Percentiles rank a stretch among this genome's conserved stretches.
These are phyloP conservation scores for Notoglanidium macrostoma DNA, from an alignment of 2,797 vertebrate species.

Conservation along the genomic window DNA sequence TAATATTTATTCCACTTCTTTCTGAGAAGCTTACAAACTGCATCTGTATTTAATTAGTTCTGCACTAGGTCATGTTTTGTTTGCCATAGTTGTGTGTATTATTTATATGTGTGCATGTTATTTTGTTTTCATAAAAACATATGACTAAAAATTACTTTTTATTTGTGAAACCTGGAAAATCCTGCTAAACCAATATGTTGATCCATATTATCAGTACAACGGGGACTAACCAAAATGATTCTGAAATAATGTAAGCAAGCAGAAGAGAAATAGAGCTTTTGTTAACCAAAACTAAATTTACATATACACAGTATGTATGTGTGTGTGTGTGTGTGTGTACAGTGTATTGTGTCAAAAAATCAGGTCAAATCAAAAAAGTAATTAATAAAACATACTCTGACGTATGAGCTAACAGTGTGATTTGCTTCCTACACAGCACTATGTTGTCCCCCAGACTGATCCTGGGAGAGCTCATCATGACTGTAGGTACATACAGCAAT, in stretches of 20 bases:
- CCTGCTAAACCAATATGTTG: not conserved
- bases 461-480: slow-evolving; percentile 50
- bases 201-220: not conserved
- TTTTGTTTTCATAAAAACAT: not conserved
- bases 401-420: not conserved
- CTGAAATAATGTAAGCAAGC: not conserved
- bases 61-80: not conserved
- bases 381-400: not conserved
- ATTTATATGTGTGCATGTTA: not conserved
- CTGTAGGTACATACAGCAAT: slow-evolving; percentile 38
- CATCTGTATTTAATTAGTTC: not conserved
- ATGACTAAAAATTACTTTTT: not conserved
- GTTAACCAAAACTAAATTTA: too few species aligned
- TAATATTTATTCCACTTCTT: not conserved
- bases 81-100: not conserved
- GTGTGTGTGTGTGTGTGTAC: not conserved
- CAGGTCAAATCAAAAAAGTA: not conserved
- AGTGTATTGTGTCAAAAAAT: not conserved
- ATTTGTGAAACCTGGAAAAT: not conserved
- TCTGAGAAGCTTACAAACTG: not conserved
- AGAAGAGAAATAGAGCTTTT: not conserved
- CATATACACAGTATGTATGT: not conserved
- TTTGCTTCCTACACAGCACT: not conserved
- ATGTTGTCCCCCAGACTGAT: slow-evolving; percentile 2
- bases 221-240: not conserved